phyloP scores from a whole-genome alignment of 2,888 invertebrate genomes.

The Drosophila vallismaia region DNA sequence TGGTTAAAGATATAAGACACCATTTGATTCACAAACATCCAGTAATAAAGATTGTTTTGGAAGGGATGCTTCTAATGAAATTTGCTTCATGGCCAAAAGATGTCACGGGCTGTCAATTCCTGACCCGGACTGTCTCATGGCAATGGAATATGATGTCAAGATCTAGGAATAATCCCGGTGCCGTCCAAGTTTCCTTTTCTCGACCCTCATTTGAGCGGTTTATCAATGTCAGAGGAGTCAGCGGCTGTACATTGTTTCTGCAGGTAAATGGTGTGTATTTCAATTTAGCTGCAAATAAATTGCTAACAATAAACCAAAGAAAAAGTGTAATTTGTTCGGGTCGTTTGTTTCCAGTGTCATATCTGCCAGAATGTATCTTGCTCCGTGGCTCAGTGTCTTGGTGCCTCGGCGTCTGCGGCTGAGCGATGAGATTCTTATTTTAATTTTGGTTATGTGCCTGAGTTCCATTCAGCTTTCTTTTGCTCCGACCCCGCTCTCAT shows the following conservation, averaged over 20 bases:
- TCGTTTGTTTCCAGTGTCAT: slow-evolving; percentile 76
- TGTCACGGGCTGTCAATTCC: slow-evolving; percentile 18
- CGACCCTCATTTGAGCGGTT: slow-evolving; percentile 1
- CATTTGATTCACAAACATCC: not conserved
- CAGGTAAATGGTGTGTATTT: slow-evolving; percentile 78
- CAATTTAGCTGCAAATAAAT: slow-evolving; percentile 76
- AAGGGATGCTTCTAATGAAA: not conserved
- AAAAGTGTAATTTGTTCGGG: slow-evolving; percentile 76
- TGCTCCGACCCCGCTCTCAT: slow-evolving; percentile 34
- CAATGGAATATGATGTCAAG: slow-evolving; percentile 61
- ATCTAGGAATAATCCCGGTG: not conserved
- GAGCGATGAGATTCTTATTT: slow-evolving; percentile 78
- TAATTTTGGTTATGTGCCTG: slow-evolving; percentile 74
- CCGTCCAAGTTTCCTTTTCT: not conserved
- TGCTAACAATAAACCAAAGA: slow-evolving; percentile 72
- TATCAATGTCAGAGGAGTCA: slow-evolving; percentile 40
- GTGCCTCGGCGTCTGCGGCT: slow-evolving; percentile 58
- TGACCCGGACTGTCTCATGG: slow-evolving; percentile 48
- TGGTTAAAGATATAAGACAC: not conserved
- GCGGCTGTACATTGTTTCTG: slow-evolving; percentile 43
- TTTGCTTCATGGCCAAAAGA: not conserved
- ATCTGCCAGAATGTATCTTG: slow-evolving; percentile 72
- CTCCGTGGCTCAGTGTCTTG: slow-evolving; percentile 1
- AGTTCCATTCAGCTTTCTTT: slow-evolving; percentile 1
- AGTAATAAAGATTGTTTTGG: not conserved